Evolutionary conservation across 2,797 vertebrate species (phyloP).

Genomic region (Liasis olivaceus): DNA sequence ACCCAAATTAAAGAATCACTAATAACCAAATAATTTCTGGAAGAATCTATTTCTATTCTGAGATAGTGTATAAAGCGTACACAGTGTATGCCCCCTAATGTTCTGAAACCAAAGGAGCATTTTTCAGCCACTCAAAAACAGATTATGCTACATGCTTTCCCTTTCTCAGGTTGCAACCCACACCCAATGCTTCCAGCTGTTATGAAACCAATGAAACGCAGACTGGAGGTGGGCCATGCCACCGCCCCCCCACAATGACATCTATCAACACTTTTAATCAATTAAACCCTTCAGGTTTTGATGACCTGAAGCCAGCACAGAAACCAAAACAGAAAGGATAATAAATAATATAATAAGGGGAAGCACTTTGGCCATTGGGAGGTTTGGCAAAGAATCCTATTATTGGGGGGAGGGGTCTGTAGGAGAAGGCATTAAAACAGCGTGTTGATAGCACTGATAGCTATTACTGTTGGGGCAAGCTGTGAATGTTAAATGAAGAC

Average conservation of each 20-base stretch:
- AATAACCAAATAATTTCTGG: neutral
- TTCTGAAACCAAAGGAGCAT: neutral
- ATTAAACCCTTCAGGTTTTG: neutral
- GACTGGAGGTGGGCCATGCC: no score
- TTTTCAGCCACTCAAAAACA: neutral
- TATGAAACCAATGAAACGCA: neutral
- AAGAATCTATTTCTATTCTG: neutral
- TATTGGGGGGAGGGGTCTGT: neutral
- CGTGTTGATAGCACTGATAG: slow-evolving; percentile 1
- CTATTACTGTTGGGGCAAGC: slow-evolving; percentile 14
- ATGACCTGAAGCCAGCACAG: neutral
- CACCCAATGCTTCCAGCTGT: neutral
- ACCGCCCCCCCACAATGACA: neutral
- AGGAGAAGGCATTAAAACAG: slow-evolving; percentile 17
- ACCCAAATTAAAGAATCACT: neutral
- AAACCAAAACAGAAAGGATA: neutral
- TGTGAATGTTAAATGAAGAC: slow-evolving; percentile 15
- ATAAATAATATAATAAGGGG: neutral
- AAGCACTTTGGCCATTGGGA: neutral
- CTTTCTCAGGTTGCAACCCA: neutral
- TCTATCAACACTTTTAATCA: neutral
- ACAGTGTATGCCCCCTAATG: neutral
- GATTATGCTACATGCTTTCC: neutral
- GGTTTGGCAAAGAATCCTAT: neutral
- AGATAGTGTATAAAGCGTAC: neutral